Evolutionary conservation across 1,140 invertebrate species (phyloP), one percentile per base, ranked within the genome.

Genomic region (Zelostemma sp.): DNA sequence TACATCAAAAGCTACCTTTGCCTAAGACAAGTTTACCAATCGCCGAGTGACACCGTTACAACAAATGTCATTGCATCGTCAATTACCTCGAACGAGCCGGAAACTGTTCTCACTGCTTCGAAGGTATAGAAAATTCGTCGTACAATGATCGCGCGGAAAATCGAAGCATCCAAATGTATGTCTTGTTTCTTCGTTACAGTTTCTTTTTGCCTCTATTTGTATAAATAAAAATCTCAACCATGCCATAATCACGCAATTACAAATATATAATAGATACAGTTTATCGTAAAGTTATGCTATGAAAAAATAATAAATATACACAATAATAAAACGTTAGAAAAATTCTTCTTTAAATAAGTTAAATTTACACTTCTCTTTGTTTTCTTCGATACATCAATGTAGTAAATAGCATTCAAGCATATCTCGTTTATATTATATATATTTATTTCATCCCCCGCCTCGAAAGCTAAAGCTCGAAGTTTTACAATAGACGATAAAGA

Each of bases 291-390:
- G n/a, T 80, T 82, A 81, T 47, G 73, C 75, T 82, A 78, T 56
- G 70, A 65, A 81, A 74, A 81, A 82, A 79, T 81, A 73, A 81
- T 77, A 79, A 78, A 76, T 84, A 82, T 84, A 83, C 82, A 84
- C 80, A 83, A 84, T 83, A 80, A 79, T 78, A 83, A 82, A 82
- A 80, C 64, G 80, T 77, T 84, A 81, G 83, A 75, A 79, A 79
- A 81, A 78, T 79, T 73, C n/a, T 51, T 78, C 59, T 72, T 80
- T 82, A 81, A 83, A 82, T 80, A 82, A 83, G 69, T 81, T 73
- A 81, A 82, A 85, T 84, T 76, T 84, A 85, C 79, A 84, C 71
- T 76, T 64, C 54, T 73, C 73, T 71, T 65, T 75, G 33, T 61
- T 64, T 69, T 76, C 41, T 61, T 72, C 72, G 77, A 35, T 54